Base-by-base conservation (phyloP, 2,113 vertebrate genomes). In the Mobula hypostoma region DNA sequence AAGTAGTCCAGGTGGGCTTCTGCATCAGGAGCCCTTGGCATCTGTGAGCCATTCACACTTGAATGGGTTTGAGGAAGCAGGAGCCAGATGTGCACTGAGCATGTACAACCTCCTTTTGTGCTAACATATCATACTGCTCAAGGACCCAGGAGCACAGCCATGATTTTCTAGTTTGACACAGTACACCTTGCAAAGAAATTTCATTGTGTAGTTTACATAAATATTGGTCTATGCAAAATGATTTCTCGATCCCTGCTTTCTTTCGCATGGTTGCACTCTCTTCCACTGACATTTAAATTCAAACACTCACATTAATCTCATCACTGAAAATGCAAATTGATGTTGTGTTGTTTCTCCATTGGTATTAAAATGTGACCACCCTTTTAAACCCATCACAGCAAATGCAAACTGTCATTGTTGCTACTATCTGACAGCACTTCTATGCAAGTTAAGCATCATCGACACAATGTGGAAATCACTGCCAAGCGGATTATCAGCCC, bases 321-420 rank as follows among this genome's bases (percentile, higher is more conserved):
- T 88, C 83, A 88, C 58, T n/a, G 83, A 88, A 88, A 88, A 88
- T 88, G 83, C 27, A 63, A 88, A 88, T 88, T 61, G 82, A 56
- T 56, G 27, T 61, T 85, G 82, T 56, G 61, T 61, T n/a, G 83
- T 88, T 88, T 61, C 83, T n/a, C 83, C 83, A 5, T 88, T 58
- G 27, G 27, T 88, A 88, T 63, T 88, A 88, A 63, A 63, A 88
- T 88, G 83, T 90, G 29, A 32, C 61, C 85, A 36, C 61, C 85
- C 61, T 32, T 29, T 90, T 68, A 90, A 68, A 90, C 61, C n/a
- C 85, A 68, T 90, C 58, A 66, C 63, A 66, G 29, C 12, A 90
- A 90, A 90, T 90, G 15, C 61, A 68, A 90, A 68, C 85, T 90
- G 85, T 66, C 61, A 66, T 17, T 66, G 61, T 14, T 7, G 7